Base-by-base conservation (phyloP, 1,140 invertebrate species). In the Heliconius himera region DNA sequence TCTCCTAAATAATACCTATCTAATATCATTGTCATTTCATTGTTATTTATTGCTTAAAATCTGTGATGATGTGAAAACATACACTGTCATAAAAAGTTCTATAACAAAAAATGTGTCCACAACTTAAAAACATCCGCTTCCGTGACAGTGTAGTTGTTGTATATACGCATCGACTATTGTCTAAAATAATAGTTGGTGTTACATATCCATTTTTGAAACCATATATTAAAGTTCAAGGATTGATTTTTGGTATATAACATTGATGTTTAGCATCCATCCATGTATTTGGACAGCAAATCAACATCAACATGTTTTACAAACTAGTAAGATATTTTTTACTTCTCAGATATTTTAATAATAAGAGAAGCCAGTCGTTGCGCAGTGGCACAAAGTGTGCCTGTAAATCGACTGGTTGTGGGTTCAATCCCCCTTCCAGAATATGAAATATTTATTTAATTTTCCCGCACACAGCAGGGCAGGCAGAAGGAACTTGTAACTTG, bases 191-290 rank as follows among this genome's bases (percentile, higher is more conserved):
- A 9, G 51, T 51, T 81, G 16, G 73, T 56, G 66, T 81, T 26
- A 74, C n/a, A 74, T 33, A 2, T 22, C 70, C 60, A 74, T 77
- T 77, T 80, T 74, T 83, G 84, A 33, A 71, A 71, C 33, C 70
- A 71, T 38, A 71, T 33, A 71, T 87, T 82, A 81, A 87, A 89
- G 87, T 84, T 89, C 85, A 89, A 89, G 87, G 87, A 38, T 83
- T 38, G 36, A 73, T 78, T 85, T 83, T 84, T 56, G 74, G 78
- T 84, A 86, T 84, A 85, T 82, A 87, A 73, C 66, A 54, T 4
- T 38, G 29, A 51, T 54, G 29, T 51, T 72, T 70, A 66, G 70
- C 26, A 54, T 72, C 8, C 46, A 73, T 77, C 77, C 33, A 49
- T 73, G 18, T 80, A 77, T 22, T 51, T 26, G 49, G n/a, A 77